A percentile compares a stretch with the other conserved stretches of the same genome.
These are phyloP conservation scores for Panurus biarmicus DNA, from an alignment of 2,113 vertebrate genomes.

Conservation along the genomic window DNA sequence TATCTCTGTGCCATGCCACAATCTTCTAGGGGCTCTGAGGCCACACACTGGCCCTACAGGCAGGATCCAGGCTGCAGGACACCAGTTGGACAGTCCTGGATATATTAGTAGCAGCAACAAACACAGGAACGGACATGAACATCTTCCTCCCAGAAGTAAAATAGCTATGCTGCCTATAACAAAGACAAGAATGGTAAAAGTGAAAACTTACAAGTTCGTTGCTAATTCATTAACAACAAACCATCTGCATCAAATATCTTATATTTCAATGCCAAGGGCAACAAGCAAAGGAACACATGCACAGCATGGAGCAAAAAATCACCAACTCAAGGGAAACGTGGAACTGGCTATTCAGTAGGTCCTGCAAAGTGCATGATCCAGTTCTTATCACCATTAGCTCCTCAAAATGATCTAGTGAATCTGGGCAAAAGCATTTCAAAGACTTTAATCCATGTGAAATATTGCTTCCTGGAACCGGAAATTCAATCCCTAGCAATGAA, in stretches of 20 bases:
- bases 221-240: conserved; percentile 7
- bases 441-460: conserved; percentile 42
- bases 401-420: conserved; percentile 15
- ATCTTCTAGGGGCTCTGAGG: neutral
- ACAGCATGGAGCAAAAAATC: neutral
- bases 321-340: neutral
- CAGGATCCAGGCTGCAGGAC: neutral
- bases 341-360: neutral
- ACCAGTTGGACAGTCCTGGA: neutral
- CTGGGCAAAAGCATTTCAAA: conserved; percentile 32
- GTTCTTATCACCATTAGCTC: neutral
- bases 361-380: neutral
- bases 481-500: conserved; percentile 40
- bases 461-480: conserved; percentile 58
- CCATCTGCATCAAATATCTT: neutral
- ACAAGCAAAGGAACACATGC: neutral
- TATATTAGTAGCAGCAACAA: neutral
- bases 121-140: neutral
- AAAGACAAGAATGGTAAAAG: neutral
- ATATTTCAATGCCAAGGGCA: neutral
- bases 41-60: neutral
- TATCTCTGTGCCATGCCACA: neutral
- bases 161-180: neutral
- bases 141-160: neutral
- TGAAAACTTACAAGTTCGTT: neutral